Percentiles rank a stretch among this genome's conserved stretches.
These are phyloP conservation scores for Nesogale talazaci DNA, from an alignment of 2,113 vertebrate genomes.

Conservation along the genomic window DNA sequence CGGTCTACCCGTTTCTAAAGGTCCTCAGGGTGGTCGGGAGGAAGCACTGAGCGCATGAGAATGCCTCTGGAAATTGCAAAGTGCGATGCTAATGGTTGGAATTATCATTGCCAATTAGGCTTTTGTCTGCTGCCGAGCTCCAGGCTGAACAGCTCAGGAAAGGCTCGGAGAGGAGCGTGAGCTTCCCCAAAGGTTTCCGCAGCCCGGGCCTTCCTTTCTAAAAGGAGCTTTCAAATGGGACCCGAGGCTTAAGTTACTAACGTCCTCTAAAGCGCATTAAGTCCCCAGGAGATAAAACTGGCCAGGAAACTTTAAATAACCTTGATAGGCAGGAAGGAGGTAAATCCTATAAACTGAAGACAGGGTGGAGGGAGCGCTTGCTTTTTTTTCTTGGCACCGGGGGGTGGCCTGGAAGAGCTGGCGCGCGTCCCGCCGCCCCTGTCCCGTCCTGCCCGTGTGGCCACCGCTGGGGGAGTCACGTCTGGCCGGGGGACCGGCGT, in stretches of 20 bases:
- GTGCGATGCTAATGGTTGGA: neutral
- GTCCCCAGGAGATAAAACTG: constrained; percentile 49
- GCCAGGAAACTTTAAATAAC: constrained; percentile 54
- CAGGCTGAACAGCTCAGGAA: constrained; percentile 33
- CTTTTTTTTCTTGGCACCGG: constrained; percentile 34
- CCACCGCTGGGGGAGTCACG: neutral
- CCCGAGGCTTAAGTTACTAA: constrained; percentile 42
- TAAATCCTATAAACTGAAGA: constrained; percentile 46
- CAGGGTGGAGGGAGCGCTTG: neutral
- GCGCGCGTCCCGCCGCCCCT: fast-evolving
- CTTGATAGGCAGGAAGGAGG: constrained; percentile 19
- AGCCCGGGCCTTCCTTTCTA: neutral
- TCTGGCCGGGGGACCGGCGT: neutral
- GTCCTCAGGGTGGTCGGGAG: neutral
- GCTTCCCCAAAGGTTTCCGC: constrained; percentile 54
- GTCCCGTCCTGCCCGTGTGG: neutral
- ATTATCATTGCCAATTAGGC: constrained; percentile 15
- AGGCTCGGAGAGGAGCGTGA: constrained; percentile 41
- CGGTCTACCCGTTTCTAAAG: neutral
- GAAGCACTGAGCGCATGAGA: neutral
- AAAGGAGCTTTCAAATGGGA: constrained; percentile 46
- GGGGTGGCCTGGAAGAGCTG: neutral
- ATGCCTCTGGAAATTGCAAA: constrained; percentile 23
- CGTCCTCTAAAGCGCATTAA: neutral
- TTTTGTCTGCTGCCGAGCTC: constrained; percentile 48